Percentiles rank a stretch among this genome's conserved stretches.
Conservation (phyloP, 2,113 vertebrate species). For the Carettochelys insculpta region DNA sequence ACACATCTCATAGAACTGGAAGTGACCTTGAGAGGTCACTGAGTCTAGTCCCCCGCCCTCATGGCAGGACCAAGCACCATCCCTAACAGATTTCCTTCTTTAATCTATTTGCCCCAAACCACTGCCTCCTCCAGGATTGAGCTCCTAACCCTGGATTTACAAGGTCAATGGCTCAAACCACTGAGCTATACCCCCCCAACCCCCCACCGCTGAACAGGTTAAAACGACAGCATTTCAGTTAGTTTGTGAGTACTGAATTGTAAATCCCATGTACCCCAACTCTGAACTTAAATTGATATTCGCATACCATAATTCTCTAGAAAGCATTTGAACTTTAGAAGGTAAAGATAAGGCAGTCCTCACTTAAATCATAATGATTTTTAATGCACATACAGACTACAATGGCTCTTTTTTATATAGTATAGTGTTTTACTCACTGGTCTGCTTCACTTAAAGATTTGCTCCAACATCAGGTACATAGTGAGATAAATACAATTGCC, state of each 20-base stretch:
- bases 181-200: too few relatives aligned
- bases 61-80: too few relatives aligned
- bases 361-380: not conserved
- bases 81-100: too few relatives aligned
- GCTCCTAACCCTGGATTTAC: too few relatives aligned
- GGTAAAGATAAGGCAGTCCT: not conserved
- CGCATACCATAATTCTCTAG: not conserved
- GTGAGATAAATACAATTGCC: not conserved
- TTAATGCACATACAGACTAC: not conserved
- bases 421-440: not conserved
- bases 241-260: not conserved
- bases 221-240: not conserved
- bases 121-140: too few relatives aligned
- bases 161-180: too few relatives aligned
- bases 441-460: not conserved
- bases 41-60: too few relatives aligned
- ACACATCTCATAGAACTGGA: too few relatives aligned
- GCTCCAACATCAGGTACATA: not conserved
- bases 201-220: not conserved
- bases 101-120: too few relatives aligned
- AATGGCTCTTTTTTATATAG: not conserved
- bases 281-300: not conserved
- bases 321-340: not conserved
- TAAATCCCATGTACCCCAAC: not conserved
- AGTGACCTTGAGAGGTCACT: too few relatives aligned